Evolutionary conservation across 2,888 invertebrate genomes (phyloP).

Genomic region (Synanthedon tipuliformis): DNA sequence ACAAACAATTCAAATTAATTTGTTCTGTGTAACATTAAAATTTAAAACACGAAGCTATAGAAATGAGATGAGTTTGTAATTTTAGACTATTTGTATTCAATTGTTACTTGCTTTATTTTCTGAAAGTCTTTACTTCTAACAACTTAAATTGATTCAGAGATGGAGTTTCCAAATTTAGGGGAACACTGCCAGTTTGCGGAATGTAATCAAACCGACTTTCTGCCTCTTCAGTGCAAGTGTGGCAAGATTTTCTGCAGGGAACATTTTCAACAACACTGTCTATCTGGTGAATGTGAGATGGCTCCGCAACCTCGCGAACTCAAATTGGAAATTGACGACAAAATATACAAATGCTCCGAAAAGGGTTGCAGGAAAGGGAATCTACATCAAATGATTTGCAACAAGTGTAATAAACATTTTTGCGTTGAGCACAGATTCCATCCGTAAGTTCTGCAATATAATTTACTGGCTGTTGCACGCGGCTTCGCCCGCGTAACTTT

Average conservation of each 20-base stretch:
- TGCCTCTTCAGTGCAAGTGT: slow-evolving; percentile 78
- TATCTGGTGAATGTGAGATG: slow-evolving; percentile 61
- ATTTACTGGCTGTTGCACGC: too few species aligned
- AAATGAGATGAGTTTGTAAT: too few species aligned
- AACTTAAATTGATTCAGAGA: slow-evolving; percentile 22
- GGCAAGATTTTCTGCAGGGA: slow-evolving; percentile 74
- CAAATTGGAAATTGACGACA: slow-evolving; percentile 44
- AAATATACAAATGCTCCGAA: slow-evolving; percentile 67
- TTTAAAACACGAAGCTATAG: too few species aligned
- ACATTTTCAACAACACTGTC: slow-evolving; percentile 71
- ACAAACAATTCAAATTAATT: too few species aligned
- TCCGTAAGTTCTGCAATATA: slow-evolving; percentile 36
- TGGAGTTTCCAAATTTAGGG: slow-evolving; percentile 83
- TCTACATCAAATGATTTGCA: slow-evolving; percentile 74
- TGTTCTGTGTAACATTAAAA: too few species aligned
- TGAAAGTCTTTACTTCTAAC: slow-evolving; percentile 10
- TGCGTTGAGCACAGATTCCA: slow-evolving; percentile 77
- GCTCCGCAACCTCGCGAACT: slow-evolving; percentile 49
- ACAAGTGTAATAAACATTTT: slow-evolving; percentile 75
- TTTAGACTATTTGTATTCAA: too few species aligned
- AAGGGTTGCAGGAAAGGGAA: slow-evolving; percentile 71
- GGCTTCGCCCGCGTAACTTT: too few species aligned
- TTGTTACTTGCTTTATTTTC: too few species aligned
- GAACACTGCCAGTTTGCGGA: slow-evolving; percentile 70
- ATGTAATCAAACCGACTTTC: slow-evolving; percentile 79